Conservation (phyloP, 2,888 invertebrate species). For the Graphium colonna region DNA sequence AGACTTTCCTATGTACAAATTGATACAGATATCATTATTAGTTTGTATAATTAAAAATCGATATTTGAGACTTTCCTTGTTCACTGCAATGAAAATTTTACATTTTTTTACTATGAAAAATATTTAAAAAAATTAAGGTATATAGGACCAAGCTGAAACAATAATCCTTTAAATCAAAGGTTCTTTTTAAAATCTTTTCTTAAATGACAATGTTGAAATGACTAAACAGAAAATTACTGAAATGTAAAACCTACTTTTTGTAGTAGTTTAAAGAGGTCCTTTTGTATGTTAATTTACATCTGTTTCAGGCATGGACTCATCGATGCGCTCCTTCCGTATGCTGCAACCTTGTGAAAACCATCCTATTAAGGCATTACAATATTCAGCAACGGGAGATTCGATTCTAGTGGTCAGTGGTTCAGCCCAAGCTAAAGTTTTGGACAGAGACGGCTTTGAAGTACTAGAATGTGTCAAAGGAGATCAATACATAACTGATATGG, state of each 20-base stretch:
- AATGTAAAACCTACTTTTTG: too few relatives aligned
- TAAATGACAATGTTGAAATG: too few relatives aligned
- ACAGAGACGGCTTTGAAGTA: conserved; percentile 95
- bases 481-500: conserved; percentile 97
- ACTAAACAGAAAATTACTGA: too few relatives aligned
- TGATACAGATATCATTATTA: background rate
- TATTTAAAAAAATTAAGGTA: too few relatives aligned
- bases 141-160: too few relatives aligned
- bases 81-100: too few relatives aligned
- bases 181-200: too few relatives aligned
- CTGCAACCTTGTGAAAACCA: conserved; percentile 98
- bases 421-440: conserved; percentile 95
- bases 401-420: conserved; percentile 96
- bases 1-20: conserved; percentile 89
- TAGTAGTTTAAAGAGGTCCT: too few relatives aligned
- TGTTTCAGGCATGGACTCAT: conserved; percentile 92
- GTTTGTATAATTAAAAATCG: background rate
- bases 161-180: too few relatives aligned
- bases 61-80: background rate
- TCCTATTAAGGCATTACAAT: conserved; percentile 93
- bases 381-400: conserved; percentile 96
- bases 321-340: conserved; percentile 93
- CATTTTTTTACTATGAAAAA: too few relatives aligned
- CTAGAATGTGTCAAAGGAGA: conserved; percentile 97
- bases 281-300: background rate